Base-by-base conservation (phyloP, 2,797 vertebrate genomes). In the Serranus cabrilla region DNA sequence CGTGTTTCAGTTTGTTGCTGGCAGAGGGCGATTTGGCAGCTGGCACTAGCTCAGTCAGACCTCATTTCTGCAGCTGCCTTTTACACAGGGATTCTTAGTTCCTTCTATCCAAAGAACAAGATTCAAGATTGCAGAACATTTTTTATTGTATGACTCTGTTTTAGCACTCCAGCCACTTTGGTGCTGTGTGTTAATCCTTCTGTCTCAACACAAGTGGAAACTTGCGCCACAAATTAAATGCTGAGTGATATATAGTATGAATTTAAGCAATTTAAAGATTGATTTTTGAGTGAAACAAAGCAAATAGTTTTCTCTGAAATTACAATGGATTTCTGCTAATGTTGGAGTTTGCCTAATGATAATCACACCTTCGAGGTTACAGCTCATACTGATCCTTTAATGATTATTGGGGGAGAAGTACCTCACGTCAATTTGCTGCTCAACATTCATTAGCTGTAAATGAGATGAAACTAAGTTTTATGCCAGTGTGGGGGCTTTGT, bases 1-100 rank as follows among this genome's bases (percentile, higher is more conserved):
- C 63, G 2, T 90, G 89, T 87, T 87, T 84, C 61, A 77, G 56
- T 90, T 84, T 79, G 83, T 80, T 81, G 67, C 67, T 82, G 84
- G 86, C 86, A 80, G 63, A 70, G 58, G 67, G 55, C 67, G 59
- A 23, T 81, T 82, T 82, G 81, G 78, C 82, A 87, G 79, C 68
- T 62, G 82, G 61, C 59, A 5, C 50, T 39, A 45, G 55, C 59
- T 82, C 83, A 84, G 66, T 57, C 71, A 25, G n/a, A 51, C 43
- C 54, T 71, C 40, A 54, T 81, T 80, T 65, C 16, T 80, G 16
- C 52, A 69, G 56, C 68, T 68, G 20, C 71, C 34, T 11, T 46
- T 63, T 18, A 65, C 39, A 70, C 50, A 47, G 21, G 39, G 45
- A 21, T 23, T 17, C 25, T 70, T 59, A 13, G n/a, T 60, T 18